Evolutionary conservation across 2,113 vertebrate genomes (phyloP), one percentile per base, ranked within the genome.

Genomic region (Phalacrocorax pelagicus): DNA sequence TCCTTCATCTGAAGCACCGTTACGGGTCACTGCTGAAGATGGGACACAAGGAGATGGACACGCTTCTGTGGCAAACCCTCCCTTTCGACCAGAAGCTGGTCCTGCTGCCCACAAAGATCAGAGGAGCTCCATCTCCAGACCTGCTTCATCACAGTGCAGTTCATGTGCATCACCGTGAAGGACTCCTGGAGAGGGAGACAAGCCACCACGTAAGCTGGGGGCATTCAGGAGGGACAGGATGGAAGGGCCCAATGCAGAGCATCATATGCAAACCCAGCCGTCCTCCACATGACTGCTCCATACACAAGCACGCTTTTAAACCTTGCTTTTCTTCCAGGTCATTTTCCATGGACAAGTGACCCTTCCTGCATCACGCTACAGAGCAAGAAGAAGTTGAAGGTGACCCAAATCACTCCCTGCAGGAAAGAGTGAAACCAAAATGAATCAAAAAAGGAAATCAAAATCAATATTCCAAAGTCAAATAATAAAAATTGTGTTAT

Each of bases 391-490:
- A 20, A 87, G 30, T n/a, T 46, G 69, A 95, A 97, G 96, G 97
- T 97, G 97, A 97, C 92, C 75, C 40, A 21, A 24, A 86, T 92
- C 82, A 51, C 42, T 67, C 96, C 81, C 58, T 7, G 65, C 67
- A 92, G 94, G 77, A 94, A 90, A 54, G 36, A 75, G 15, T 4
- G 59, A 40, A 65, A 96, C 12, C 14, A 96, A 96, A 97, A 96
- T 18, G 61, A 83, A 52, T n/a, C 58, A 65, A 81, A 86, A 96
- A 47, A 73, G 79, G 89, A 89, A 88, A 85, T 74, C 6, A 91
- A 84, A 97, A 96, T 94, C 97, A 71, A 94, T 96, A 88, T 86
- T 87, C 96, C 95, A 92, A 97, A 96, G 98, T 92, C 92, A 95
- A 95, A 96, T 92, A 92, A 85, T 95, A 89, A 86, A 95, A 96